These are phyloP conservation scores for Anthopleura xanthogrammica DNA, from an alignment of 92 coral and sea anemone genomes.

Conservation along the genomic window DNA sequence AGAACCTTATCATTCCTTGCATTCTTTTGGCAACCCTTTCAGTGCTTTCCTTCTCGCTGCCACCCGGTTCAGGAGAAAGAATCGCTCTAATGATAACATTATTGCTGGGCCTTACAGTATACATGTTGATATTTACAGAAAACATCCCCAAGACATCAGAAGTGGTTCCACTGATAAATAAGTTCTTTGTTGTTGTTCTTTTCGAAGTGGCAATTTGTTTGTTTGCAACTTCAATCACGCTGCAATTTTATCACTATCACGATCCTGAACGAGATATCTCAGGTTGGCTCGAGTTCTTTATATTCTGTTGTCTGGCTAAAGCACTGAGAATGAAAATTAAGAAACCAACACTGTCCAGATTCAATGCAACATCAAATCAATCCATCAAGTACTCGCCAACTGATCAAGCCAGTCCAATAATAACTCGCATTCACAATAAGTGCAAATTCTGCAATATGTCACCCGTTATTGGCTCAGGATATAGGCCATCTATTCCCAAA, in stretches of 20 bases:
- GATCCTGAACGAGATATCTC: constrained; percentile 63
- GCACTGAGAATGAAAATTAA: constrained; percentile 43
- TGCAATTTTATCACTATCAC: constrained; percentile 75
- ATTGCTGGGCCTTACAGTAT: constrained; percentile 84
- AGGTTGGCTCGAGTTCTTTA: constrained; percentile 47
- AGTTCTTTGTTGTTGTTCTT: constrained; percentile 76
- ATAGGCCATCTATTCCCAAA: constrained; percentile 24
- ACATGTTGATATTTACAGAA: constrained; percentile 96
- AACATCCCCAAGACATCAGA: constrained; percentile 84
- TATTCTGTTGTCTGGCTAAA: constrained; percentile 61
- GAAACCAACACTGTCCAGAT: background rate
- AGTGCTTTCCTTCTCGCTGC: constrained; percentile 78
- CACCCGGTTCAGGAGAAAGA: constrained; percentile 90
- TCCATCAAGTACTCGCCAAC: background rate
- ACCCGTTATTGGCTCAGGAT: constrained; percentile 19
- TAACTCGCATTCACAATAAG: constrained; percentile 28
- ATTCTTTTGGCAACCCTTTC: constrained; percentile 71
- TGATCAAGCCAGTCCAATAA: constrained; percentile 14
- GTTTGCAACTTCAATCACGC: constrained; percentile 77
- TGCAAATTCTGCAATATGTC: constrained; percentile 33
- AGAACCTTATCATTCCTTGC: constrained; percentile 90
- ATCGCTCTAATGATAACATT: constrained; percentile 87
- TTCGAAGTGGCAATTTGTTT: constrained; percentile 75
- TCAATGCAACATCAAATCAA: background rate
- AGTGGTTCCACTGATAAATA: constrained; percentile 79